Conservation (phyloP, 2,888 invertebrate species). For the Rhodophaea formosa region DNA sequence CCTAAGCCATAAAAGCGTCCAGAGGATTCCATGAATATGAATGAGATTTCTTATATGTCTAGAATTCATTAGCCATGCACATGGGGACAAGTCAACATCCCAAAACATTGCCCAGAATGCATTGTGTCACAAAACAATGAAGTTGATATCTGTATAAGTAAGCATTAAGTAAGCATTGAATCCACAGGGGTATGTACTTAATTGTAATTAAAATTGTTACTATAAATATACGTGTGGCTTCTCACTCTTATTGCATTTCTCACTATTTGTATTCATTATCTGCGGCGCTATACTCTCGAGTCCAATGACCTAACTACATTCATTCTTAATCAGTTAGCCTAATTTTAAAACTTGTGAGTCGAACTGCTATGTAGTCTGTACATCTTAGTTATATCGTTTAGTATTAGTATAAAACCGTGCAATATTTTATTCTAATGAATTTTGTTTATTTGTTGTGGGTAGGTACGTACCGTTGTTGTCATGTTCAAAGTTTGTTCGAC, state of each 20-base stretch:
- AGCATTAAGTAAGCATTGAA: not conserved
- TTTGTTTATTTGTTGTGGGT: too few relatives aligned
- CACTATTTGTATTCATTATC: slow-evolving; percentile 9
- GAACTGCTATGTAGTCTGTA: not conserved
- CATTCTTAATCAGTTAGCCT: slow-evolving; percentile 15
- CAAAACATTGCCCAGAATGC: slow-evolving; percentile 50
- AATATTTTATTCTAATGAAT: too few relatives aligned
- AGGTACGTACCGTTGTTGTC: slow-evolving; percentile 53
- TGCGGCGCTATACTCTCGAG: slow-evolving; percentile 8
- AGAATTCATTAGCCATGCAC: slow-evolving; percentile 53
- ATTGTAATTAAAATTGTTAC: not conserved
- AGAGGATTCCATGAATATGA: slow-evolving; percentile 48
- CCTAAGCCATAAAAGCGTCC: slow-evolving; percentile 38
- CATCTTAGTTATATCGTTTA: not conserved
- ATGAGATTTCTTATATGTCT: slow-evolving; percentile 43
- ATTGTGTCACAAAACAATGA: slow-evolving; percentile 59
- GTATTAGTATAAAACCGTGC: too few relatives aligned
- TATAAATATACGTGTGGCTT: not conserved
- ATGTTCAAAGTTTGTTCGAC: slow-evolving; percentile 53
- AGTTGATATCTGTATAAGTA: slow-evolving; percentile 32
- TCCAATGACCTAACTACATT: slow-evolving; percentile 12
- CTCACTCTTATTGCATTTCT: slow-evolving; percentile 9
- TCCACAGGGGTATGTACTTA: not conserved
- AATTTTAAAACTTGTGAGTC: slow-evolving; percentile 15
- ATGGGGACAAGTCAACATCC: slow-evolving; percentile 46